Conservation (phyloP, 1,140 invertebrate species). For the Eueides isabella region DNA sequence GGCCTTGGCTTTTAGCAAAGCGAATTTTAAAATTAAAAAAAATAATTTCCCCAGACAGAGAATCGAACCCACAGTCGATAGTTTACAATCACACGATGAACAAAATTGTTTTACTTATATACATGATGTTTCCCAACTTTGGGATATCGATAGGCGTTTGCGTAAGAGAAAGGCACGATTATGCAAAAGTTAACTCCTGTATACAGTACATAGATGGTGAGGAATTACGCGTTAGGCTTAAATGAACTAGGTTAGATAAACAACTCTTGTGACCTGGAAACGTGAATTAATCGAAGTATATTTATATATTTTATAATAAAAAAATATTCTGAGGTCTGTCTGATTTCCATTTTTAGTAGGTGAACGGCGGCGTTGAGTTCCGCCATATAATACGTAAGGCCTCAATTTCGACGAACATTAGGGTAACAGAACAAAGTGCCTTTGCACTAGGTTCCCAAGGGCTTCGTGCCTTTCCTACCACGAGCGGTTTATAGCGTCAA, state of each 20-base stretch:
- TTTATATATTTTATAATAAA: too few species aligned
- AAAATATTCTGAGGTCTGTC: too few species aligned
- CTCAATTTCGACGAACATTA: not conserved
- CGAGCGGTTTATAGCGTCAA: too few species aligned
- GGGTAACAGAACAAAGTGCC: too few species aligned
- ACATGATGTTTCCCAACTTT: not conserved
- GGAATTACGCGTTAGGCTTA: slow-evolving; percentile 29
- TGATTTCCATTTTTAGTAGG: too few species aligned
- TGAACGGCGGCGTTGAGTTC: too few species aligned
- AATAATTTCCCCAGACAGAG: too few species aligned
- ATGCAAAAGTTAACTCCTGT: slow-evolving; percentile 16
- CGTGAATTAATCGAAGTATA: not conserved
- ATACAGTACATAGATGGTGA: slow-evolving; percentile 21
- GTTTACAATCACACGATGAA: not conserved
- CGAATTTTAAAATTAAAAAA: too few species aligned
- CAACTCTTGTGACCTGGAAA: slow-evolving; percentile 28
- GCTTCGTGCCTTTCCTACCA: too few species aligned
- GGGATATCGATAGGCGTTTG: slow-evolving; percentile 16
- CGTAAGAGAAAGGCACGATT: slow-evolving; percentile 27
- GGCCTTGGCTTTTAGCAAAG: too few species aligned
- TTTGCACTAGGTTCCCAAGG: too few species aligned
- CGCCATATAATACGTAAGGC: not conserved
- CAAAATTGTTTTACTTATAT: not conserved
- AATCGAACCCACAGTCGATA: too few species aligned
- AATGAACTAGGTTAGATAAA: slow-evolving; percentile 31